A percentile compares a stretch with the other conserved stretches of the same genome.
Conservation (phyloP, 1,140 invertebrate genomes). For the Aporrectodea caliginosa region DNA sequence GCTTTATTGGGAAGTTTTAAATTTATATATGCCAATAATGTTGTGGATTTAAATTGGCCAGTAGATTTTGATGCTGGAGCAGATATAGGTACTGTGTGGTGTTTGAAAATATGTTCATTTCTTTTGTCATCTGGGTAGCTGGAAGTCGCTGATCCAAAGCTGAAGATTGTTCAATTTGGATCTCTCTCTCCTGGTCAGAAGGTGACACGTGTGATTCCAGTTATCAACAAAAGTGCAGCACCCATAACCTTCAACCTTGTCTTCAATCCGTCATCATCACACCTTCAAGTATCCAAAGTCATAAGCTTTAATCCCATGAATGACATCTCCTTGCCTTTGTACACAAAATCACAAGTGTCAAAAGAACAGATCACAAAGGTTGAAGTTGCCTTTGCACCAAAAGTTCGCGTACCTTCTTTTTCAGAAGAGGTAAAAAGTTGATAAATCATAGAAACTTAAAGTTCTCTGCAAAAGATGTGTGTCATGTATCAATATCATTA, state of each 20-base stretch:
- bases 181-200: slow-evolving; percentile 44
- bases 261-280: slow-evolving; percentile 42
- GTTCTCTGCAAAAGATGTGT: too few relatives aligned
- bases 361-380: slow-evolving; percentile 32
- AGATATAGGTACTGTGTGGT: too few relatives aligned
- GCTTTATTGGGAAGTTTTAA: too few relatives aligned
- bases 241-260: slow-evolving; percentile 50
- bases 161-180: slow-evolving; percentile 51
- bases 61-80: too few relatives aligned
- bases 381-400: not conserved
- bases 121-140: too few relatives aligned
- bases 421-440: not conserved
- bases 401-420: not conserved
- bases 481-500: too few relatives aligned
- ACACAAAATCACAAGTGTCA: slow-evolving; percentile 45
- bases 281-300: slow-evolving; percentile 43
- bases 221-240: slow-evolving; percentile 53
- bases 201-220: slow-evolving; percentile 47
- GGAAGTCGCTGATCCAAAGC: slow-evolving; percentile 48
- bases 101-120: too few relatives aligned
- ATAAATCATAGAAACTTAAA: not conserved
- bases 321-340: slow-evolving; percentile 44
- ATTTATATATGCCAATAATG: too few relatives aligned
- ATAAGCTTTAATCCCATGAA: slow-evolving; percentile 40
- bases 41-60: too few relatives aligned